Conservation (phyloP, 1,140 invertebrate genomes). For the Metopolophium dirhodum region DNA sequence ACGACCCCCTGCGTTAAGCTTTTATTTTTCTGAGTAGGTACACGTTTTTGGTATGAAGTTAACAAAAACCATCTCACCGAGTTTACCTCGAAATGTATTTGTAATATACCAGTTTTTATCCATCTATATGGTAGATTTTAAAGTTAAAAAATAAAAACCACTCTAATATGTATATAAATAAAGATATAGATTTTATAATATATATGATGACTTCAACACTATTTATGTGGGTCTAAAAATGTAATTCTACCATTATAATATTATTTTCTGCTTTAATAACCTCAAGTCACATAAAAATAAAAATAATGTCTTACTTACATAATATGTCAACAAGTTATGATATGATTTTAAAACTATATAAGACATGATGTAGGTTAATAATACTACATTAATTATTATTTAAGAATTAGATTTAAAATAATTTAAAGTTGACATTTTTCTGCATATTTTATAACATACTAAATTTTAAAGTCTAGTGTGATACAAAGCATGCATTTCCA, state of each 20-base stretch:
- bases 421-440: not conserved
- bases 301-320: not conserved
- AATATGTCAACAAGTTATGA: not conserved
- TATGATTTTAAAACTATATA: not conserved
- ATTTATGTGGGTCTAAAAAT: not conserved
- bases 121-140: not conserved
- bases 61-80: not conserved
- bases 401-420: not conserved
- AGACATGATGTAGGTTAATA: not conserved
- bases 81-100: not conserved
- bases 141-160: not conserved
- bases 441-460: not conserved
- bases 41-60: not conserved
- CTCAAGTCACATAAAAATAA: not conserved
- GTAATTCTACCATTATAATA: not conserved
- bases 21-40: constrained; percentile 3
- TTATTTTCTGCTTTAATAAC: not conserved
- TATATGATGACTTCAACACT: not conserved
- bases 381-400: not conserved
- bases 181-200: not conserved
- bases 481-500: not conserved
- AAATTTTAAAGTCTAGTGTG: not conserved
- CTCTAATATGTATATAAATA: not conserved
- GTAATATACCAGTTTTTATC: not conserved
- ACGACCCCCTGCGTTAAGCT: not conserved